Evolutionary conservation across 2,888 invertebrate genomes (phyloP), one percentile per base, ranked within the genome.

Genomic region (Plebejus argus): DNA sequence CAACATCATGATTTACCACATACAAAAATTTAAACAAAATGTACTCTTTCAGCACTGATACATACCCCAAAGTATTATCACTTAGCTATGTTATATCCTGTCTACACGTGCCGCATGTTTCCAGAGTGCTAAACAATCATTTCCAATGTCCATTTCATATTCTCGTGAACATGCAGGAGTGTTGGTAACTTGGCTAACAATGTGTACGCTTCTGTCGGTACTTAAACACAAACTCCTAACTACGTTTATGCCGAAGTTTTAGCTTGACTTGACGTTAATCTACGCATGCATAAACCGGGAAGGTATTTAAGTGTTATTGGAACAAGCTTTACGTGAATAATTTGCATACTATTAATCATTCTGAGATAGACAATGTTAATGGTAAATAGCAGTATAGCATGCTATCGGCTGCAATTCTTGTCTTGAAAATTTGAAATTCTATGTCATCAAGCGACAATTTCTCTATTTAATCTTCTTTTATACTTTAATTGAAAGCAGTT

Each of bases 151-250:
- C 74, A 74, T 74, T 74, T 49, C 74, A 74, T 74, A 74, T 74
- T 33, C 53, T 23, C 7, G 49, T 49, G 70, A 74, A 49, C 49
- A 15, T 49, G n/a, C n/a, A n/a, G 53, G 74, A 28, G 49, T 45
- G 74, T 74, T 74, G 49, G 49, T 49, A 74, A 74, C 74, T 74
- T 53, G 23, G 23, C 18, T 53, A 74, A 74, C 74, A 74, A 28
- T 74, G 74, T 74, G 74, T 74, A 74, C 74, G 15, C 23, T 53
- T 28, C 49, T 74, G 74, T 56, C 56, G 71, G 35, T 56, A 56
- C 78, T 80, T 77, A 74, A 78, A 78, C 78, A 76, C 75, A 76
- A 80, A 80, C 80, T 70, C 76, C 70, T 79, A 79, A 80, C 80
- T 74, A 79, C 79, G 77, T 79, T 79, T 79, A 77, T 76, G 49